Percentiles rank a stretch among this genome's conserved stretches.
Conservation (phyloP, 30 jellyfish, hydroid and myxozoan species). For the Aurelia aurita region DNA sequence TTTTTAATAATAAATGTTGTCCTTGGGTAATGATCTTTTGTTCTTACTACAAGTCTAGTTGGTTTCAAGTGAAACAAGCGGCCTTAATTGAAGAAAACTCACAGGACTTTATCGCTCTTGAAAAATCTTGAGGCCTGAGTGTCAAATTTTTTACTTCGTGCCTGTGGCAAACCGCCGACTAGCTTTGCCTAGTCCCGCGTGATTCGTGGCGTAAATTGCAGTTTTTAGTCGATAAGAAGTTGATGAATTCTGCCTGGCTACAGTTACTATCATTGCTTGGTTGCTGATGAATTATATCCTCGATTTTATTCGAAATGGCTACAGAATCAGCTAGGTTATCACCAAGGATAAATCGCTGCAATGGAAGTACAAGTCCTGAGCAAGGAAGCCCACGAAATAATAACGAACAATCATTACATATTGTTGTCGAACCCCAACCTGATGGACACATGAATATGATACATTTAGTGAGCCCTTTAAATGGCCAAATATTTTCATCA, state of each 20-base stretch:
- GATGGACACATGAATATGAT: constrained; percentile 92
- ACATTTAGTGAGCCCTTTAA: constrained; percentile 88
- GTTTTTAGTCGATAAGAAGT: too few relatives aligned
- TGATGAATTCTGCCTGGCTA: too few relatives aligned
- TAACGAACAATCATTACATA: constrained; percentile 85
- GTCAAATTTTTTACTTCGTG: constrained; percentile 2
- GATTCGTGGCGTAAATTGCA: too few relatives aligned
- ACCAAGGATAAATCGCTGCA: constrained; percentile 67
- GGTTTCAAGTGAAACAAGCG: constrained; percentile 27
- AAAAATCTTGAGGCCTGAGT: constrained; percentile 1
- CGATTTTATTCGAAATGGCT: constrained; percentile 16
- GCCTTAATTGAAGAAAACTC: background rate
- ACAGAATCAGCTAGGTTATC: constrained; percentile 68
- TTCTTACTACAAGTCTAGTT: constrained; percentile 28
- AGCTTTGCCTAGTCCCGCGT: too few relatives aligned
- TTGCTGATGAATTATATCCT: constrained; percentile 9
- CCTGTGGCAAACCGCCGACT: constrained; percentile 59
- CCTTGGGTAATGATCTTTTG: constrained; percentile 41
- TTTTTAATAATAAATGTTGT: constrained; percentile 62
- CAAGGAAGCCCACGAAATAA: constrained; percentile 78
- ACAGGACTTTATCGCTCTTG: background rate
- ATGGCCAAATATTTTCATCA: constrained; percentile 90
- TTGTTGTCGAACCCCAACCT: constrained; percentile 96
- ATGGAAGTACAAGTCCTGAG: constrained; percentile 85
- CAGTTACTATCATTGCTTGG: too few relatives aligned